Conservation (phyloP, 2,113 vertebrate species). For the Sylvia atricapilla region DNA sequence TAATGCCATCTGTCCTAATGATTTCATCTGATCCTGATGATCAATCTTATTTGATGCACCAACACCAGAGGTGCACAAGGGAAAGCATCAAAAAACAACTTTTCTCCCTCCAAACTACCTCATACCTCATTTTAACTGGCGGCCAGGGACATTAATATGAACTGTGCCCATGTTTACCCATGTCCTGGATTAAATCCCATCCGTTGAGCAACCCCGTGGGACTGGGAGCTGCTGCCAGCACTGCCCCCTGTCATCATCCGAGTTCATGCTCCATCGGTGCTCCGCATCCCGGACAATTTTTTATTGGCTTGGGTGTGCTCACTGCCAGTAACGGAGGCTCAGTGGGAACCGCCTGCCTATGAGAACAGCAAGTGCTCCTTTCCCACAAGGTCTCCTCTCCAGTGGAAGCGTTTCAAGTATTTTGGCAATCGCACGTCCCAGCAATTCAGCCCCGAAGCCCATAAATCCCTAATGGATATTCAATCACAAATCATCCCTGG, state of each 20-base stretch:
- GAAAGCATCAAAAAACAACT: not conserved
- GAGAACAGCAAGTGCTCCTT: constrained; percentile 30
- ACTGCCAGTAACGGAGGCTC: not conserved
- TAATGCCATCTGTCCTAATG: not conserved
- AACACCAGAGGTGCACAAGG: not conserved
- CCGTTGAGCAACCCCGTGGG: rapidly evolving
- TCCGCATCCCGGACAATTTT: not conserved
- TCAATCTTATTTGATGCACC: rapidly evolving
- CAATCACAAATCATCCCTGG: not conserved
- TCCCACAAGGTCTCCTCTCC: constrained; percentile 52
- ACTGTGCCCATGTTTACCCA: not conserved
- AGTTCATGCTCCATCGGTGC: not conserved
- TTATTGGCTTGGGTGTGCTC: not conserved
- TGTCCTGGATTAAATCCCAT: not conserved
- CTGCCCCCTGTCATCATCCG: not conserved
- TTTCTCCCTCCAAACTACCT: not conserved
- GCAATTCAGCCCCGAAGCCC: not conserved
- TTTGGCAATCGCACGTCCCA: not conserved
- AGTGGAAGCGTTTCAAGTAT: constrained; percentile 44
- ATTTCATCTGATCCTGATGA: not conserved
- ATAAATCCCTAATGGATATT: constrained; percentile 52
- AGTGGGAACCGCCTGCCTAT: not conserved
- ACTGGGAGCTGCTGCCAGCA: not conserved
- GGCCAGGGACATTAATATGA: not conserved
- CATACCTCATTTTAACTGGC: rapidly evolving